Conservation (phyloP, 2,113 vertebrate genomes). For the Psilopogon haemacephalus region DNA sequence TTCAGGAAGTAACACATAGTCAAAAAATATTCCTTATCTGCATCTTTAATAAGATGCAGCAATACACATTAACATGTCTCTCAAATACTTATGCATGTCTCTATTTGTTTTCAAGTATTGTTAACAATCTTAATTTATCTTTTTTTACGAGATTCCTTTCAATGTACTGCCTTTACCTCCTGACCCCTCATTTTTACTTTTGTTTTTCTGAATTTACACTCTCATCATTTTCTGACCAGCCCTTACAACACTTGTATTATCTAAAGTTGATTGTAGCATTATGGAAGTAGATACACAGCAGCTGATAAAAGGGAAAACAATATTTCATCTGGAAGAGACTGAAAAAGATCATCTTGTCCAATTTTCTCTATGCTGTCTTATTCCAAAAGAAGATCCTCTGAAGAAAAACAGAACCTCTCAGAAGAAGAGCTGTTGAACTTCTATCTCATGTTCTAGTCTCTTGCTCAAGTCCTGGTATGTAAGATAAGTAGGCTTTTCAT, state of each 20-base stretch:
- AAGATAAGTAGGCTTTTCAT: conserved; percentile 13
- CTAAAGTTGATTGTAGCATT: no score
- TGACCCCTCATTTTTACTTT: background rate
- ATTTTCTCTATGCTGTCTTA: background rate
- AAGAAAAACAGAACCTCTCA: background rate
- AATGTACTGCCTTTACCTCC: background rate
- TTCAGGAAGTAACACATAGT: background rate
- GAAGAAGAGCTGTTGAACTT: background rate
- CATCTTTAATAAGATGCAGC: background rate
- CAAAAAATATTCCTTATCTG: background rate
- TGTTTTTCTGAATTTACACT: background rate
- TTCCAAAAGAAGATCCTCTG: background rate
- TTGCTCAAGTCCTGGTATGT: background rate
- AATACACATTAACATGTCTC: background rate
- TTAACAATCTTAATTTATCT: background rate
- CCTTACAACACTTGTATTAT: background rate
- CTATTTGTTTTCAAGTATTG: background rate
- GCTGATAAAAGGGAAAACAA: no score
- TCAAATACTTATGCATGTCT: background rate
- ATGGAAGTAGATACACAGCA: no score
- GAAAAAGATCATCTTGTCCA: background rate
- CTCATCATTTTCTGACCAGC: background rate
- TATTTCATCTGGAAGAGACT: background rate
- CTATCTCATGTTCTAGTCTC: background rate
- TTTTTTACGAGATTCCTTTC: background rate